Conservation (phyloP, 1,140 invertebrate genomes). For the Sitobion miscanthi region DNA sequence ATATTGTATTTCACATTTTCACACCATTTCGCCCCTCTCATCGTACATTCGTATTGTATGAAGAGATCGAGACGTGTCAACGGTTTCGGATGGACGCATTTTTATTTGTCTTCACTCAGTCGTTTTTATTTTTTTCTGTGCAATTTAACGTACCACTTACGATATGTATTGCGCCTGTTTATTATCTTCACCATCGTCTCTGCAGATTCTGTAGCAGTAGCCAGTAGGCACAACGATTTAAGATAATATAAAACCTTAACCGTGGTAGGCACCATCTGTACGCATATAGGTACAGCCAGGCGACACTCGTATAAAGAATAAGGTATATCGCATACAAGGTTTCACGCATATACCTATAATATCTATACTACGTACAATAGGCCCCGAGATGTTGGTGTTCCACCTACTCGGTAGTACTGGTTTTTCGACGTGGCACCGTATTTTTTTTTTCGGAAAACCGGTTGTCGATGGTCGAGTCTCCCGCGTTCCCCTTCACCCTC, state of each 20-base stretch:
- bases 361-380: background rate
- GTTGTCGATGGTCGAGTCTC: background rate
- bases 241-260: background rate
- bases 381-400: background rate
- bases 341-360: background rate
- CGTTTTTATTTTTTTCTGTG: background rate
- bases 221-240: background rate
- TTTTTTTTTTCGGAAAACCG: constrained; percentile 44
- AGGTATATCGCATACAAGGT: background rate
- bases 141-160: background rate
- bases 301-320: background rate
- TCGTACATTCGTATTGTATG: background rate
- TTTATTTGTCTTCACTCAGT: background rate
- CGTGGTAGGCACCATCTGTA: background rate
- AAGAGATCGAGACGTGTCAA: background rate
- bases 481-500: background rate
- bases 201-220: background rate
- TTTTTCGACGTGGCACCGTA: background rate
- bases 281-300: background rate
- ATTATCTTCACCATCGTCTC: background rate
- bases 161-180: background rate
- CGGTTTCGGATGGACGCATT: background rate
- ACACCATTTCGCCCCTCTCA: background rate
- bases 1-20: background rate
- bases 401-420: background rate